Evolutionary conservation across 2,113 vertebrate species (phyloP).

Genomic region (Brienomyrus brachyistius): DNA sequence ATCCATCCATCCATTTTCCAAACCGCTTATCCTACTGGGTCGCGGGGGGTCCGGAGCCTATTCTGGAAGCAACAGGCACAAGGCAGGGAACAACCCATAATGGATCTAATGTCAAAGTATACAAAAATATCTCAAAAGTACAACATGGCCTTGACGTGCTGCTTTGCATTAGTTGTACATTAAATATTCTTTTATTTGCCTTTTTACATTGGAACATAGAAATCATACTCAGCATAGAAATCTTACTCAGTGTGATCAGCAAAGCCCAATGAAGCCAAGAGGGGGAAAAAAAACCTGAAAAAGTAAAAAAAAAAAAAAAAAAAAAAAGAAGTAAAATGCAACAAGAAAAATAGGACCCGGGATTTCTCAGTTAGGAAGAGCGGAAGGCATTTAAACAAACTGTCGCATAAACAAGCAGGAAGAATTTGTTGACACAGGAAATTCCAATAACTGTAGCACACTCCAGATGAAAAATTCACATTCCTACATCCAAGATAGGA

Average conservation of each 20-base stretch:
- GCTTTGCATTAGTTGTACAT: constrained; percentile 32
- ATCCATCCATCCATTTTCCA: too few relatives aligned
- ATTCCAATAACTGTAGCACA: constrained; percentile 40
- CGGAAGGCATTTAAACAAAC: constrained; percentile 33
- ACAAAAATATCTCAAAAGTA: constrained; percentile 21
- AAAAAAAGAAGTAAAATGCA: background rate
- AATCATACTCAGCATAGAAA: background rate
- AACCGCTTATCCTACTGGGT: too few relatives aligned
- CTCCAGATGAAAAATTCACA: constrained; percentile 23
- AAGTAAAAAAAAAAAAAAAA: too few relatives aligned
- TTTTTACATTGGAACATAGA: background rate
- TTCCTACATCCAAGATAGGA: constrained; percentile 15
- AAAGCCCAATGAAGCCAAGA: background rate
- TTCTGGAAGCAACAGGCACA: too few relatives aligned
- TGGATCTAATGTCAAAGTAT: background rate
- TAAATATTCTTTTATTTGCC: background rate
- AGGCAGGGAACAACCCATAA: too few relatives aligned
- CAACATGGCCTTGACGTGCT: constrained; percentile 22
- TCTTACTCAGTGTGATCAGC: constrained; percentile 28
- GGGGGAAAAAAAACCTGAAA: background rate
- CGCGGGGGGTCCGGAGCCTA: too few relatives aligned
- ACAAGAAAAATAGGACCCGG: constrained; percentile 2
- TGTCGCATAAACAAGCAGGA: constrained; percentile 47
- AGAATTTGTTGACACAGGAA: constrained; percentile 51
- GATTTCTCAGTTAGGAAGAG: constrained; percentile 42